A percentile compares a stretch with the other conserved stretches of the same genome.
Conservation (phyloP, 2,888 invertebrate species). For the Saturnia pavonia region DNA sequence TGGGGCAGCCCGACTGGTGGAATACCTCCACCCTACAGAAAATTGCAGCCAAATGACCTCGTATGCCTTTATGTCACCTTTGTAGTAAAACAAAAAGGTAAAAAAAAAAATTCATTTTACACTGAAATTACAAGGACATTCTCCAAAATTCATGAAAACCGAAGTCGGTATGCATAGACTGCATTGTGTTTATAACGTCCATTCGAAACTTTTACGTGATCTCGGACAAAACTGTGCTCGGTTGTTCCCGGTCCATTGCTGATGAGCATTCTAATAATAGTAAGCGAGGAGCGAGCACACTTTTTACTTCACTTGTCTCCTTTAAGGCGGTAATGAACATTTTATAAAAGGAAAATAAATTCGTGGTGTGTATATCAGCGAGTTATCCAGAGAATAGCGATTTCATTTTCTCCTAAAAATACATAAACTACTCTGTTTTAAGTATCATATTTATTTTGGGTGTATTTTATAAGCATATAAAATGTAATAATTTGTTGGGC, state of each 20-base stretch:
- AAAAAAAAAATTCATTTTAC: neutral
- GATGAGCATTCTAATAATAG: constrained; percentile 11
- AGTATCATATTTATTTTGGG: neutral
- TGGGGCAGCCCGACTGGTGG: no score
- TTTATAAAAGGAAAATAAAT: constrained; percentile 17
- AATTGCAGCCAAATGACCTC: no score
- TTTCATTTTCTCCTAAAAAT: neutral
- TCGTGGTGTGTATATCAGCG: constrained; percentile 15
- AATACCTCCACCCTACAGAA: no score
- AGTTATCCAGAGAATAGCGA: neutral
- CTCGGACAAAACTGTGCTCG: neutral
- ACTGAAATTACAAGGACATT: neutral
- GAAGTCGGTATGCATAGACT: neutral
- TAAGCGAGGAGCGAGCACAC: constrained; percentile 1
- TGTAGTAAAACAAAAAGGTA: no score
- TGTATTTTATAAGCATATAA: no score
- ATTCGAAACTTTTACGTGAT: neutral
- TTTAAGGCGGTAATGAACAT: constrained; percentile 17
- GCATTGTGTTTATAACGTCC: neutral
- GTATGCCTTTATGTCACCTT: no score
- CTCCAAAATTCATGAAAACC: neutral
- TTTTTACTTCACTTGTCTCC: constrained; percentile 10
- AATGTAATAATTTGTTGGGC: no score
- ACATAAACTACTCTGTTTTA: neutral
- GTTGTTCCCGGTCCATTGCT: constrained; percentile 2